These are phyloP conservation scores for Lithobates pipiens DNA, from an alignment of 2,797 vertebrate species.

Conservation along the genomic window DNA sequence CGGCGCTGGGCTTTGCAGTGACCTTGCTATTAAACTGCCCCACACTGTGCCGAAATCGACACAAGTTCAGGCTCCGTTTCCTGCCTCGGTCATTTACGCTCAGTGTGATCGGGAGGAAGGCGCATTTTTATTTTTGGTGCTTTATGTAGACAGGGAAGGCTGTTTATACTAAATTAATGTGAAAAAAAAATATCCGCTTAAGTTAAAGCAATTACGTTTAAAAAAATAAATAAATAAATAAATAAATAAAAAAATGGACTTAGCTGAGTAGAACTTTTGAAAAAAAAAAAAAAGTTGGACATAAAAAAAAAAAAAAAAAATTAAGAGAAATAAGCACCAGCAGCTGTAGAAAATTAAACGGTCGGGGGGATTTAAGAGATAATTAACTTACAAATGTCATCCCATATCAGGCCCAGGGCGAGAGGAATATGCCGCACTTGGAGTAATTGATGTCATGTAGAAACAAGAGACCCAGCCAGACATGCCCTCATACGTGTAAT, in stretches of 20 bases:
- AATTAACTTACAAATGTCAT: conserved; percentile 60
- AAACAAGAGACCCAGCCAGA: conserved; percentile 21
- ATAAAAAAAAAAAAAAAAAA: conserved; percentile 16
- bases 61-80: conserved; percentile 55
- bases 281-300: conserved; percentile 5
- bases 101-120: conserved; percentile 34
- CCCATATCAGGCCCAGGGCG: conserved; percentile 46
- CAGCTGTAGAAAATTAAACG: conserved; percentile 58
- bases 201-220: conserved; percentile 29
- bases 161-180: conserved; percentile 25
- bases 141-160: conserved; percentile 35
- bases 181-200: background rate
- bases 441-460: conserved; percentile 42
- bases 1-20: conserved; percentile 40
- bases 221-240: conserved; percentile 1
- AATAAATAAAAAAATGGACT: conserved; percentile 9
- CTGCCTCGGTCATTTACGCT: conserved; percentile 56
- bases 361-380: conserved; percentile 52
- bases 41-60: conserved; percentile 46
- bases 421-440: conserved; percentile 15
- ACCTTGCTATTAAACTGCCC: conserved; percentile 54
- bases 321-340: conserved; percentile 17
- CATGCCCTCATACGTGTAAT: conserved; percentile 21
- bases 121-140: conserved; percentile 10
- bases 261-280: conserved; percentile 15